Conservation (phyloP, 2,888 invertebrate genomes). For the Acheta domesticus region DNA sequence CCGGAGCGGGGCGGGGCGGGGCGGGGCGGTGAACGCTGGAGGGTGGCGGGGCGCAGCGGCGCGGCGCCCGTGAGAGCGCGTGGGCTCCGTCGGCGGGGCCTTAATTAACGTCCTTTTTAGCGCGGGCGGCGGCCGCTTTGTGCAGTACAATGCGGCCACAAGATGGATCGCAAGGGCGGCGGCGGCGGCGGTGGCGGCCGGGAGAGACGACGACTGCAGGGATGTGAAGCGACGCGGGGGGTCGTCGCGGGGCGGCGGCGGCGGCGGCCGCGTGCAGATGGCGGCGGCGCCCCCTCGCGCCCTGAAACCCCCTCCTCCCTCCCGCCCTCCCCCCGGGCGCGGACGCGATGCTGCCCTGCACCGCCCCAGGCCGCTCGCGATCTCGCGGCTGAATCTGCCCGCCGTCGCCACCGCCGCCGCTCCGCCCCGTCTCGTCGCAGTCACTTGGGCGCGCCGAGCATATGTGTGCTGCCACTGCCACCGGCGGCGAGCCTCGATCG, state of each 20-base stretch:
- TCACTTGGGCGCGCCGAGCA: neutral
- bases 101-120: constrained; percentile 18
- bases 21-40: too few relatives aligned
- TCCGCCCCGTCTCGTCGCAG: neutral
- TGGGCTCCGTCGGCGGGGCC: neutral
- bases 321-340: neutral
- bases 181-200: neutral
- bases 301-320: neutral
- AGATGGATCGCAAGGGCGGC: constrained; percentile 5
- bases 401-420: too few relatives aligned
- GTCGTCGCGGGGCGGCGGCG: neutral
- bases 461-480: neutral
- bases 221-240: neutral
- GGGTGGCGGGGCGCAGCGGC: too few relatives aligned
- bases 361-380: neutral
- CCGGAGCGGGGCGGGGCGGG: too few relatives aligned
- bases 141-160: constrained; percentile 9
- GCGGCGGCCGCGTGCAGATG: neutral
- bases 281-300: neutral
- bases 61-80: neutral
- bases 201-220: neutral
- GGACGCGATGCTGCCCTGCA: neutral
- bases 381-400: neutral
- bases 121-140: constrained; percentile 18
- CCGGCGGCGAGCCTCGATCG: neutral